Base-by-base conservation (phyloP, 2,888 invertebrate genomes). In the Tinea pellionella region DNA sequence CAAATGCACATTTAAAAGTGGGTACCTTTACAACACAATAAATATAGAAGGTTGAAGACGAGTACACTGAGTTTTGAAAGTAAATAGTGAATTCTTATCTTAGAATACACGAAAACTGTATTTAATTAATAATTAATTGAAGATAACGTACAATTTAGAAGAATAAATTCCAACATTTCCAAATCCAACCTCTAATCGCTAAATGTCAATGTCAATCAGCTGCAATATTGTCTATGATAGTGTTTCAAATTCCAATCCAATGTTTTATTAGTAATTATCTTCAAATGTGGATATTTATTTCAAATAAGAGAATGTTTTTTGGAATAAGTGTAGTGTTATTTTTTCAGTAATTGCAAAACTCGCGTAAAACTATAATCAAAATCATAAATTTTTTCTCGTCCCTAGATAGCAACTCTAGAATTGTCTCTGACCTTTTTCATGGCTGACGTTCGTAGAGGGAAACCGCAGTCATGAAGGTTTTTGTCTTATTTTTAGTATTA, bases 401-500 rank as follows among this genome's bases (percentile, higher is more conserved):
- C 13, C 47, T 16, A 47, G 3, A 16, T 47, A 16, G 16, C 47
- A 47, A 47, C 8, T 47, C 16, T 16, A 47, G n/a, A 15, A 47
- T 71, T 64, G 41, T 75, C 67, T 75, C 41, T 79, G 77, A 78
- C 72, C 85, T 84, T 88, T 87, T 86, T 84, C 86, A 88, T 88
- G 88, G 87, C 86, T 85, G 85, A 85, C 85, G 81, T 85, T 80
- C 82, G 65, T 68, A 75, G 77, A 72, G 73, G 70, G 73, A 70
- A 75, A 72, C 75, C 72, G 81, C 74, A 80, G 86, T 85, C 85
- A 88, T 88, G 88, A 88, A 88, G 88, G 88, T 87, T 77, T 69
- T 76, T 63, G 69, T 64, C 64, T 65, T 67, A 69, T 74, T 68
- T 71, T 75, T 72, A 61, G 65, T 64, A 73, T 68, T 69, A 71